Evolutionary conservation across 92 coral and sea anemone species (phyloP).

Genomic region (Diadumene lineata): DNA sequence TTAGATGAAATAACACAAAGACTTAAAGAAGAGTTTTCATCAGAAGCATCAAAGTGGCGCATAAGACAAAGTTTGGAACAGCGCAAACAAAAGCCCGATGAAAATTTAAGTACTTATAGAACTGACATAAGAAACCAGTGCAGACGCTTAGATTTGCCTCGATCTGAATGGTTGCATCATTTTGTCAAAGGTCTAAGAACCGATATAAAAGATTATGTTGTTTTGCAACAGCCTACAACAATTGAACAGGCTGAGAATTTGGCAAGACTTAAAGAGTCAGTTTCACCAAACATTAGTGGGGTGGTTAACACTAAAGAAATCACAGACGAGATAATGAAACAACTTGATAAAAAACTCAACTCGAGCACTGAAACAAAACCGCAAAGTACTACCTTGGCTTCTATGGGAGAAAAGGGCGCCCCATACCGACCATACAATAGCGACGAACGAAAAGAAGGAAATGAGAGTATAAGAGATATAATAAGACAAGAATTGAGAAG

Average conservation of each 20-base stretch:
- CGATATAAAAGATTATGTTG: too few relatives aligned
- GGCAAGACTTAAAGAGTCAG: too few relatives aligned
- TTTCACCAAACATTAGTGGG: neutral
- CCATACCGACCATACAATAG: neutral
- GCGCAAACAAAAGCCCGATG: slow-evolving; percentile 23
- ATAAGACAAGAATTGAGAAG: too few relatives aligned
- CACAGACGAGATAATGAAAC: too few relatives aligned
- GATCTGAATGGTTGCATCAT: too few relatives aligned
- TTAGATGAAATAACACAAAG: slow-evolving; percentile 20
- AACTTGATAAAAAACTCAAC: neutral
- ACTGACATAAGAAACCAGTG: too few relatives aligned
- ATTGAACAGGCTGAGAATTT: slow-evolving; percentile 36
- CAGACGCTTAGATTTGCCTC: too few relatives aligned
- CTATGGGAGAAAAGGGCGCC: neutral
- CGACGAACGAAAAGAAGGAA: neutral
- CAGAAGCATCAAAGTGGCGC: slow-evolving; percentile 30
- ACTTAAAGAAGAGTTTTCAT: slow-evolving; percentile 30
- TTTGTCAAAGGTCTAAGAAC: too few relatives aligned
- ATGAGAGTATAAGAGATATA: neutral
- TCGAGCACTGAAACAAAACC: neutral
- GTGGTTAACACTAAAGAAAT: neutral
- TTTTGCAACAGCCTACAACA: slow-evolving; percentile 39
- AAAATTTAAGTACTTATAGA: slow-evolving; percentile 34
- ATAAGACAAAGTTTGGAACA: slow-evolving; percentile 33
- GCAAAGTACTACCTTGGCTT: neutral